Evolutionary conservation across 2,797 vertebrate species (phyloP).

Genomic region (Melanogrammus aeglefinus): DNA sequence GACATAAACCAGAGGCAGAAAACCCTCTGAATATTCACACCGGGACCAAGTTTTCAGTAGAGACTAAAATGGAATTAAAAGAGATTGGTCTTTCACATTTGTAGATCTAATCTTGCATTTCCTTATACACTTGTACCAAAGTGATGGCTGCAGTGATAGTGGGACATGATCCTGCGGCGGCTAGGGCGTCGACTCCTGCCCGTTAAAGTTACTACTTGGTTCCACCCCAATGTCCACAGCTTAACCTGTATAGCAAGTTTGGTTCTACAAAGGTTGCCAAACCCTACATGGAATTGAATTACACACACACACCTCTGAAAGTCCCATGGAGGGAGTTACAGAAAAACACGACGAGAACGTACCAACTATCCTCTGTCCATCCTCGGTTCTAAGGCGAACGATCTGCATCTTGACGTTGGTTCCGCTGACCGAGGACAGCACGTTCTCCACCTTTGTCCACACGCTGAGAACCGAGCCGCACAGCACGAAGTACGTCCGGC

Average conservation of each 20-base stretch:
- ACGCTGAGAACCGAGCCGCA: slow-evolving; percentile 97
- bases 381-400: slow-evolving; percentile 91
- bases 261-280: not conserved
- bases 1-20: not conserved
- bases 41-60: too few species aligned
- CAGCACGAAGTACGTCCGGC: slow-evolving; percentile 90
- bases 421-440: slow-evolving; percentile 91
- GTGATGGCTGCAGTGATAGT: not conserved
- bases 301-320: not conserved
- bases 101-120: not conserved
- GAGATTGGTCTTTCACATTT: not conserved
- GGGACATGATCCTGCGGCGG: not conserved
- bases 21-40: too few species aligned
- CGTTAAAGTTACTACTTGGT: not conserved
- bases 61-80: not conserved
- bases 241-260: not conserved
- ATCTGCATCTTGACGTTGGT: slow-evolving; percentile 98
- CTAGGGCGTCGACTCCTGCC: too few species aligned
- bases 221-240: not conserved
- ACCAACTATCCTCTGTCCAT: slow-evolving; percentile 97
- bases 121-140: not conserved
- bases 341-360: slow-evolving; percentile 37
- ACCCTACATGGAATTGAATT: not conserved
- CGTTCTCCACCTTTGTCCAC: slow-evolving; percentile 97
- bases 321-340: not conserved